Base-by-base conservation (phyloP, 2,797 vertebrate genomes). In the Aeoliscus strigatus region DNA sequence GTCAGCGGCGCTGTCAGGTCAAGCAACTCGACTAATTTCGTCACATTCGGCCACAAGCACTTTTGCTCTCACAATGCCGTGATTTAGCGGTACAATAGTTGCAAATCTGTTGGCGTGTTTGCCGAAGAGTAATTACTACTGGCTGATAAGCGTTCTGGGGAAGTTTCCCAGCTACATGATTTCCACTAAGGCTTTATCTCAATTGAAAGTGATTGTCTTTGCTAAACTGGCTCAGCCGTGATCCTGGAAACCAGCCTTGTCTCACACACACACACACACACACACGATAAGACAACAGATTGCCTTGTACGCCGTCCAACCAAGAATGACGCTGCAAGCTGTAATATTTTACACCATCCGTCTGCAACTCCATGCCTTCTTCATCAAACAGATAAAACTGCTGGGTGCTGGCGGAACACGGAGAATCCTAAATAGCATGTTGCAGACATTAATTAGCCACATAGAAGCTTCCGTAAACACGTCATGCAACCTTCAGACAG, bases 231-330 rank as follows among this genome's bases (percentile, higher is more conserved):
- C 79, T 76, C 64, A 51, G 50, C 61, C 62, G 27, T 28, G 63
- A 74, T 75, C 61, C 70, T 79, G 77, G 74, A 78, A 67, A 55
- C 77, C 41, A 60, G 78, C 79, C 73, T 70, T 36, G 72, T 76
- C 71, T 75, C 69, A 27, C 73, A 69, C 75, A 74, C 65, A 70
- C n/a, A n/a, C n/a, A n/a, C n/a, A n/a, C n/a, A n/a, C n/a, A n/a
- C n/a, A n/a, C n/a, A n/a, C 24, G 70, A 80, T 79, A 73, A 84
- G 72, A 76, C 77, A 76, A 77, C 81, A 82, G 75, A 77, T 75
- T 80, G 75, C 66, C 77, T 77, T 72, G 77, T 71, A 46, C 14
- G 28, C 54, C 48, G 30, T 70, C 77, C 77, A 77, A 72, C 66
- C 60, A 54, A 60, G 79, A 77, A 74, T 54, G 69, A 75, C 44